These are phyloP conservation scores for Thyatira batis DNA, from an alignment of 2,888 invertebrate species.

Conservation along the genomic window DNA sequence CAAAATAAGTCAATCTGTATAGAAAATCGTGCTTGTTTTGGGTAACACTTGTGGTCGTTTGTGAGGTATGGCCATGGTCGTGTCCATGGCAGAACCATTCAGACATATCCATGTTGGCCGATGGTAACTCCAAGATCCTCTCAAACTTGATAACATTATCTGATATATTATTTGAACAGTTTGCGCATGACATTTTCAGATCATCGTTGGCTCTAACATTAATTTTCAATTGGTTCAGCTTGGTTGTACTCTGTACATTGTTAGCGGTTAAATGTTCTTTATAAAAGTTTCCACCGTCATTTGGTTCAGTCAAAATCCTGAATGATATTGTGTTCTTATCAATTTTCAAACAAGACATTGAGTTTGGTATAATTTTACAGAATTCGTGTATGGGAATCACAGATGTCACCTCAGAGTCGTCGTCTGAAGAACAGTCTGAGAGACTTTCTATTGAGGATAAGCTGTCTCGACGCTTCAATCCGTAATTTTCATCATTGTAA, in stretches of 20 bases:
- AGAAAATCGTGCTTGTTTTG: slow-evolving; percentile 81
- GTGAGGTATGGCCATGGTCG: slow-evolving; percentile 44
- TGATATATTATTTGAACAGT: slow-evolving; percentile 74
- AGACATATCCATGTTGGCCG: slow-evolving; percentile 80
- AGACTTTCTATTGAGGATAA: slow-evolving; percentile 75
- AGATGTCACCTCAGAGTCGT: slow-evolving; percentile 57
- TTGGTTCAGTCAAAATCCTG: slow-evolving; percentile 73
- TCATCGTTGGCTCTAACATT: slow-evolving; percentile 55
- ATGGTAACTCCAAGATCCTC: slow-evolving; percentile 84
- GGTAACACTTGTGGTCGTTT: slow-evolving; percentile 50
- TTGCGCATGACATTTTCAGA: slow-evolving; percentile 61
- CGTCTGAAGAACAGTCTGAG: slow-evolving; percentile 71
- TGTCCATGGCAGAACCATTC: slow-evolving; percentile 87
- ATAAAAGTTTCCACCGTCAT: slow-evolving; percentile 72
- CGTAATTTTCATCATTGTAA: slow-evolving; percentile 51
- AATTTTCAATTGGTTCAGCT: slow-evolving; percentile 47
- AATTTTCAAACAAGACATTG: slow-evolving; percentile 76
- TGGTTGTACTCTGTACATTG: slow-evolving; percentile 33
- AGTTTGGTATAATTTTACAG: slow-evolving; percentile 75
- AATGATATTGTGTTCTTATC: slow-evolving; percentile 73
- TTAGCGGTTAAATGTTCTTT: slow-evolving; percentile 59
- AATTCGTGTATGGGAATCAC: slow-evolving; percentile 66
- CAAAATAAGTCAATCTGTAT: slow-evolving; percentile 81
- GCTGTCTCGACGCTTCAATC: slow-evolving; percentile 58
- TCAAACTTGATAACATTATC: slow-evolving; percentile 74